Conservation (phyloP, 2,797 vertebrate species). For the Falco peregrinus region DNA sequence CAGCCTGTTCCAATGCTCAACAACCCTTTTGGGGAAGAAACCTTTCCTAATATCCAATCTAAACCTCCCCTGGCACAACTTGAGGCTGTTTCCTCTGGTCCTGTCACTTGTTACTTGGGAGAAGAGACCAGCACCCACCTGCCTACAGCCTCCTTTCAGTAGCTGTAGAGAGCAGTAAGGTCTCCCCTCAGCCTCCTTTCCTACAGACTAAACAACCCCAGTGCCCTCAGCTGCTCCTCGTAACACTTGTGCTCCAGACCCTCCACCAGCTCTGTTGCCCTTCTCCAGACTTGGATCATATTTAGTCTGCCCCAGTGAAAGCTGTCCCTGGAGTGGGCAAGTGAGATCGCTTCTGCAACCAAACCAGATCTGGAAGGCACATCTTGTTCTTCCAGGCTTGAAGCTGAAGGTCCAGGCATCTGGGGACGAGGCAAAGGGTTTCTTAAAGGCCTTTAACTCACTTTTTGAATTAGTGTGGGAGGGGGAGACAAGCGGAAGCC, state of each 20-base stretch:
- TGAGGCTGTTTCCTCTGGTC: neutral
- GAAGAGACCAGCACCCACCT: neutral
- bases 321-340: neutral
- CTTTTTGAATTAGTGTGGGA: neutral
- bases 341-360: neutral
- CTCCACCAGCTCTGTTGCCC: rapidly evolving
- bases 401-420: neutral
- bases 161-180: neutral
- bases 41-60: neutral
- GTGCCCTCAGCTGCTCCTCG: neutral
- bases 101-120: neutral
- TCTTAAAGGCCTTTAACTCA: neutral
- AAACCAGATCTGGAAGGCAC: neutral
- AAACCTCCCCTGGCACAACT: neutral
- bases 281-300: neutral
- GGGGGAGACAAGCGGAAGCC: neutral
- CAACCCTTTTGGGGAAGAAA: neutral
- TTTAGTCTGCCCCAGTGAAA: neutral
- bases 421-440: neutral
- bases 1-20: neutral
- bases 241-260: neutral
- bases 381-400: neutral
- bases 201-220: neutral
- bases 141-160: neutral
- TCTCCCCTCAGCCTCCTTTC: neutral